Percentiles rank a stretch among this genome's conserved stretches.
These are phyloP conservation scores for Eurystomus gularis DNA, from an alignment of 2,113 vertebrate species.

Conservation along the genomic window DNA sequence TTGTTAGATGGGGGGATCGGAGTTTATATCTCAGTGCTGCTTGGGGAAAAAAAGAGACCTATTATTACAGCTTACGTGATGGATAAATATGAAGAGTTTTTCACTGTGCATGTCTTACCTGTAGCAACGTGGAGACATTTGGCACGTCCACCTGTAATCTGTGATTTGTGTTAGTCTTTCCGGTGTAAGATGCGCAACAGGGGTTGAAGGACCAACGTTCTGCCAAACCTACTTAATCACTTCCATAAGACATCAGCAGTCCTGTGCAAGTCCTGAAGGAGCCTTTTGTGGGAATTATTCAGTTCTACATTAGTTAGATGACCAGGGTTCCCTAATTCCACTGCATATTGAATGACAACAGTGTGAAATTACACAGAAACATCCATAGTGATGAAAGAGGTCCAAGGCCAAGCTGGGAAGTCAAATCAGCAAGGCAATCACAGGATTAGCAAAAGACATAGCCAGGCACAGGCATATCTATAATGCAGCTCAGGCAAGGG, in stretches of 20 bases:
- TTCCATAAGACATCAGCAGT: neutral
- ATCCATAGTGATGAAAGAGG: rapidly evolving
- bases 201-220: neutral
- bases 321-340: neutral
- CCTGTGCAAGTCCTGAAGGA: neutral
- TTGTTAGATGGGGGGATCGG: neutral
- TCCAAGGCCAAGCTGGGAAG: neutral
- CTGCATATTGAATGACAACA: neutral
- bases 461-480: neutral
- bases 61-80: neutral
- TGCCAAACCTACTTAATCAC: neutral
- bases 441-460: neutral
- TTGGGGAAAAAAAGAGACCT: neutral
- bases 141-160: neutral
- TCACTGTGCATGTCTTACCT: neutral
- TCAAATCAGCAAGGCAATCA: neutral
- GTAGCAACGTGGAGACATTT: neutral
- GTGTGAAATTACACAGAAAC: neutral
- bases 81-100: neutral
- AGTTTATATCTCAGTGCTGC: neutral
- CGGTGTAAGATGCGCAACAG: neutral
- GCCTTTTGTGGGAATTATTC: neutral
- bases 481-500: neutral
- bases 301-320: neutral
- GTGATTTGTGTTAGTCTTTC: neutral